Evolutionary conservation across 1,140 invertebrate species (phyloP).

Genomic region (Idris sp.): DNA sequence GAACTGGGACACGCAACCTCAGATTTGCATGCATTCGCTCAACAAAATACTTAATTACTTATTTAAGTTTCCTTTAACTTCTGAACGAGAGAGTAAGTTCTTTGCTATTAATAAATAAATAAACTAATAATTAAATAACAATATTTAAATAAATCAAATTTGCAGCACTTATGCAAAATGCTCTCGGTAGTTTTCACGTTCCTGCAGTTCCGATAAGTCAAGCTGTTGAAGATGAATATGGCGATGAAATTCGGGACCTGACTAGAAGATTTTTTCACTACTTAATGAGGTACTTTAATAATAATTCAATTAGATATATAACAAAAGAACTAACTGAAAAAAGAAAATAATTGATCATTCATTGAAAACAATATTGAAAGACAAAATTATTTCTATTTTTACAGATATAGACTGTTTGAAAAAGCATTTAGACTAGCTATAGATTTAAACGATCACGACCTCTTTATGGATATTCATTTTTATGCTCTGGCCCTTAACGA

Average conservation of each 20-base stretch:
- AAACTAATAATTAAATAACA: not conserved
- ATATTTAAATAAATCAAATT: slow-evolving; percentile 5
- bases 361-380: no score
- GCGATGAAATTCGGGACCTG: slow-evolving; percentile 85
- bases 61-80: slow-evolving; percentile 82
- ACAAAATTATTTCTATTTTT: no score
- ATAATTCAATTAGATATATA: no score
- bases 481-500: slow-evolving; percentile 85
- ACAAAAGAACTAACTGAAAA: no score
- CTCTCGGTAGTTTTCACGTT: slow-evolving; percentile 85
- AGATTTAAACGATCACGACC: slow-evolving; percentile 88
- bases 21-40: slow-evolving; percentile 83
- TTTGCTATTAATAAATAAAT: no score
- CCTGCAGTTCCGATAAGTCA: slow-evolving; percentile 82
- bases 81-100: slow-evolving; percentile 80
- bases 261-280: slow-evolving; percentile 89
- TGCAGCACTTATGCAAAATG: slow-evolving; percentile 82
- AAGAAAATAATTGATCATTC: no score
- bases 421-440: slow-evolving; percentile 92
- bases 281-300: slow-evolving; percentile 82
- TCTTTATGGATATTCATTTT: slow-evolving; percentile 91
- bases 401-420: slow-evolving; percentile 87
- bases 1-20: slow-evolving; percentile 86
- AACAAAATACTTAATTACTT: slow-evolving; percentile 86
- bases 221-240: slow-evolving; percentile 84